Evolutionary conservation across 2,113 vertebrate genomes (phyloP).

Genomic region (Irena cyanogastra): DNA sequence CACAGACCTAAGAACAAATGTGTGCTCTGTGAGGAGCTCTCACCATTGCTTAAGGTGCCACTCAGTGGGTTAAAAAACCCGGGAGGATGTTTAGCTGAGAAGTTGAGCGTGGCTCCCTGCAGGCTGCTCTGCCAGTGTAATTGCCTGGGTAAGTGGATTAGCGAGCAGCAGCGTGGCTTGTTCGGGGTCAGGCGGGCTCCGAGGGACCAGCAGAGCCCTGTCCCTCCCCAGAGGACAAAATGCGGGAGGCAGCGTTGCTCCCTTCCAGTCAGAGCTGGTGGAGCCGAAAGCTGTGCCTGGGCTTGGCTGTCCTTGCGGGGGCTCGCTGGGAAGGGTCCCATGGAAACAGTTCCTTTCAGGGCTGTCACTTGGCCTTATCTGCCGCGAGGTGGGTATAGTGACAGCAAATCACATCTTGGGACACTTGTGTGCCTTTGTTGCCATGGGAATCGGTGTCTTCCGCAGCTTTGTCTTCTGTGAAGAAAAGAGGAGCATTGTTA

Average conservation of each 20-base stretch:
- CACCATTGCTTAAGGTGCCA: background rate
- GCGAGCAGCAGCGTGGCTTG: background rate
- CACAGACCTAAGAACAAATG: background rate
- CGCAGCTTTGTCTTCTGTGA: background rate
- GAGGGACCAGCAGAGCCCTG: background rate
- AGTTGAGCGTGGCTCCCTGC: background rate
- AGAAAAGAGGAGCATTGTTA: background rate
- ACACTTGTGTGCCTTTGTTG: constrained; percentile 46
- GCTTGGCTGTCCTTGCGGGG: background rate
- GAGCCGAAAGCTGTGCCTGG: background rate
- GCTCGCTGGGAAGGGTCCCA: background rate
- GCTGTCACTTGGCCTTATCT: constrained; percentile 15
- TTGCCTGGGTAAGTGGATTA: constrained; percentile 13
- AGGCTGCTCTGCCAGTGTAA: background rate
- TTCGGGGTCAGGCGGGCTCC: background rate
- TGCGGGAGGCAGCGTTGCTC: background rate
- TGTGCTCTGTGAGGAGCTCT: background rate
- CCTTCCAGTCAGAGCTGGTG: background rate
- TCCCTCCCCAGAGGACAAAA: background rate
- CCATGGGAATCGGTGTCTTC: constrained; percentile 20
- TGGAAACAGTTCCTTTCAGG: constrained; percentile 47
- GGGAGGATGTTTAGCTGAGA: background rate
- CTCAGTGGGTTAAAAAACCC: background rate
- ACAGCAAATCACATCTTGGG: constrained; percentile 56
- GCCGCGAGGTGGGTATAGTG: background rate